phyloP scores from a whole-genome alignment of 2,113 vertebrate species.

The Tympanuchus pallidicinctus region DNA sequence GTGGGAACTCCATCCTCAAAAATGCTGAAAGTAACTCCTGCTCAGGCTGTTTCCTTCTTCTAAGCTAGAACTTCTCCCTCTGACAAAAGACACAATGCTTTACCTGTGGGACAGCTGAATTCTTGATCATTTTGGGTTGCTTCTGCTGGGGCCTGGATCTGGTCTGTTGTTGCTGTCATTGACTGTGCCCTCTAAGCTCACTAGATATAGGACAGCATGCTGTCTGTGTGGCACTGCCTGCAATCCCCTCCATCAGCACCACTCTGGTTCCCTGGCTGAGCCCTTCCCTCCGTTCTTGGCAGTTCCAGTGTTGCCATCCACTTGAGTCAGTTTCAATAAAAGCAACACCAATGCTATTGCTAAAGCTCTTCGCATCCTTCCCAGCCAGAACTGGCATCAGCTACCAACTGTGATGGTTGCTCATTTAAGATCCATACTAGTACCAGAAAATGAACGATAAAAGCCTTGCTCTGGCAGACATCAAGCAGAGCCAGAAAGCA shows the following conservation, averaged over 20 bases:
- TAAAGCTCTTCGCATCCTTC: background rate
- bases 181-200: accelerated
- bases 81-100: background rate
- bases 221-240: too few relatives aligned
- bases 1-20: background rate
- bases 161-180: background rate
- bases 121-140: background rate
- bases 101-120: background rate
- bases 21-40: background rate
- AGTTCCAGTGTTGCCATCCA: accelerated
- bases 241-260: background rate
- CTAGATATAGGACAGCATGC: background rate
- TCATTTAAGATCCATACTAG: background rate
- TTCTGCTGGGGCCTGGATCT: accelerated
- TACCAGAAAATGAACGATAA: background rate
- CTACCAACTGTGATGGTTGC: slow-evolving; percentile 1
- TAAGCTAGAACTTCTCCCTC: background rate
- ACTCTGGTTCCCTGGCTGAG: background rate
- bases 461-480: slow-evolving; percentile 37
- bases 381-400: background rate
- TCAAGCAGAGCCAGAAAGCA: slow-evolving; percentile 16
- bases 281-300: background rate
- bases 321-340: background rate
- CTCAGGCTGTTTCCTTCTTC: background rate
- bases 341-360: background rate